Base-by-base conservation (phyloP, 2,888 invertebrate genomes). In the Heterodera filipjevi region DNA sequence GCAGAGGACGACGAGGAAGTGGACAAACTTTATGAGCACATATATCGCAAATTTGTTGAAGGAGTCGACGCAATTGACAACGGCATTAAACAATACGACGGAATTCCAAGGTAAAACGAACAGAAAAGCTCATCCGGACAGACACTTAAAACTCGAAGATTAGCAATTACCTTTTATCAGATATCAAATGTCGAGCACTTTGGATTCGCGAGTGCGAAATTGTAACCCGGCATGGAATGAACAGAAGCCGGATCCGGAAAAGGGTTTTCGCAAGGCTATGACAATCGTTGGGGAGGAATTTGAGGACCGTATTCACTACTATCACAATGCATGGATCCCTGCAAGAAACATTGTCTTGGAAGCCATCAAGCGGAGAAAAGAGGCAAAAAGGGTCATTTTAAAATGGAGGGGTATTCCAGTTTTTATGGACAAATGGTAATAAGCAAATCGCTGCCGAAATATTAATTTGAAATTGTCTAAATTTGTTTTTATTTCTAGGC, bases 61-160 rank as follows among this genome's bases (percentile, higher is more conserved):
- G 96, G 97, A 92, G 92, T 99, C 80, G 99, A 99, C 91, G 98
- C 94, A 0, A 94, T 97, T 77, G 99, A 99, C 90, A 99, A 99
- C 91, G 99, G 98, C n/a, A 92, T 97, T 0, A 93, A 93, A 12
- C 85, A 85, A 49, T 86, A 82, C 79, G 87, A 88, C 30, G 88
- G 87, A 22, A 79, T 80, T 19, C 86, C 88, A 0, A 82, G 82
- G 83, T 87, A 72, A 70, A 79, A n/a, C 10, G 8, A 59, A 8
- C 27, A 8, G 8, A 59, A 12, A 27, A 16, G 12, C 27, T 39
- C 32, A 73, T 30, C 8, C 12, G 22, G 16, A 3, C 32, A 22
- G n/a, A 46, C n/a, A n/a, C n/a, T n/a, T n/a, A n/a, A n/a, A n/a
- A n/a, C n/a, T n/a, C n/a, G n/a, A n/a, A n/a, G n/a, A n/a, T 74